These are phyloP conservation scores for Eubasilissa splendida DNA, from an alignment of 2,888 invertebrate species.

Conservation along the genomic window DNA sequence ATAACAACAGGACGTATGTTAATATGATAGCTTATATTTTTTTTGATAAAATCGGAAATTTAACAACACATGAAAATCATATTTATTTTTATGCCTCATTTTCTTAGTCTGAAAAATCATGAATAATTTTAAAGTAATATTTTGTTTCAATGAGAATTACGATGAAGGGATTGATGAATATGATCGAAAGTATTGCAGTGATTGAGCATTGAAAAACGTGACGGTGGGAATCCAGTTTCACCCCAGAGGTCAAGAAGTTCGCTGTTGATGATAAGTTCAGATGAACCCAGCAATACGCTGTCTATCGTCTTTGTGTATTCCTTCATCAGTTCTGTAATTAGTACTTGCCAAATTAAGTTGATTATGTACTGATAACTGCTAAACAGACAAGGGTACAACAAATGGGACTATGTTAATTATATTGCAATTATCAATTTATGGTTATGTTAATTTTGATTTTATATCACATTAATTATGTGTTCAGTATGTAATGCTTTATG, in stretches of 20 bases:
- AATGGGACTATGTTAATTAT: too few species aligned
- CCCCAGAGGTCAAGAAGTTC: conserved; percentile 28
- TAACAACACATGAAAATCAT: too few species aligned
- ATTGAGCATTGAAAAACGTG: conserved; percentile 25
- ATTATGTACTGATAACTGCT: not conserved
- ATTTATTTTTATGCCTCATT: too few species aligned
- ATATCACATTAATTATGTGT: too few species aligned
- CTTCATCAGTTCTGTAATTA: not conserved
- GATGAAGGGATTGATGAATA: not conserved
- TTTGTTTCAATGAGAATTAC: not conserved
- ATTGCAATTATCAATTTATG: too few species aligned
- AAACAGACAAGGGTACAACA: not conserved
- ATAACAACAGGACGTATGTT: too few species aligned
- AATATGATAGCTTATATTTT: too few species aligned
- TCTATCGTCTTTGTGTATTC: not conserved
- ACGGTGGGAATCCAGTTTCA: conserved; percentile 35
- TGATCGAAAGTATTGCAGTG: not conserved
- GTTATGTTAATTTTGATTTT: too few species aligned
- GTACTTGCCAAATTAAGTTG: conserved; percentile 17
- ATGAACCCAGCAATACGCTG: not conserved
- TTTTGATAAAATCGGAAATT: too few species aligned
- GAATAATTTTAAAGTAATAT: not conserved
- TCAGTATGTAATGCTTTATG: too few species aligned
- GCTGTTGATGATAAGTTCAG: conserved; percentile 8
- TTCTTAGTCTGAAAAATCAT: too few species aligned